A percentile compares a stretch with the other conserved stretches of the same genome.
phyloP scores from a whole-genome alignment of 2,888 invertebrate genomes.

The Aphodius granarius region DNA sequence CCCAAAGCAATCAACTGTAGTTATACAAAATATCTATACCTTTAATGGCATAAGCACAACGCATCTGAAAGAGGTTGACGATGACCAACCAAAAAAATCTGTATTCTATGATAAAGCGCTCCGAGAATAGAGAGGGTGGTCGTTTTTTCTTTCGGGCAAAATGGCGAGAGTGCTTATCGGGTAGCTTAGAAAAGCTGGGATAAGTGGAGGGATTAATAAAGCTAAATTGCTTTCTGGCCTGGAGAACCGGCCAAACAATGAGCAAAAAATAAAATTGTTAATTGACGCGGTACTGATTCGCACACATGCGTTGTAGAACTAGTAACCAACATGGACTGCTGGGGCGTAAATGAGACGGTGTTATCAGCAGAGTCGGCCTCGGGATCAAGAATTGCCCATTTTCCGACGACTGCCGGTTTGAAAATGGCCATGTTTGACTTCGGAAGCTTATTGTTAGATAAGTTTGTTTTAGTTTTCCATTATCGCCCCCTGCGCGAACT shows the following conservation, averaged over 20 bases:
- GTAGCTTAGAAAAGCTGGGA: not conserved
- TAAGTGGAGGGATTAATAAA: not conserved
- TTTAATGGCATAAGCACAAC: not conserved
- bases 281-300: constrained; percentile 9
- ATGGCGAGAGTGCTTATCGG: not conserved
- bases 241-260: not conserved
- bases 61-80: not conserved
- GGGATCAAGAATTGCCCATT: constrained; percentile 39
- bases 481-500: constrained; percentile 31
- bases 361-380: constrained; percentile 39
- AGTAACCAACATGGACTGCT: not conserved
- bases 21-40: too few species aligned
- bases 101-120: not conserved
- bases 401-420: constrained; percentile 40
- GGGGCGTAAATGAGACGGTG: constrained; percentile 38
- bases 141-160: not conserved
- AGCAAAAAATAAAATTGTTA: constrained; percentile 5
- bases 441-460: constrained; percentile 39
- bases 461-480: constrained; percentile 38
- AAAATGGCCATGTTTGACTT: constrained; percentile 40
- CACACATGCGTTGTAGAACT: not conserved
- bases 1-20: not conserved
- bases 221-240: not conserved
- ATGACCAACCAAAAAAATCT: not conserved
- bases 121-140: too few species aligned